phyloP scores from a whole-genome alignment of 2,888 invertebrate genomes.

The Danaus chrysippus region DNA sequence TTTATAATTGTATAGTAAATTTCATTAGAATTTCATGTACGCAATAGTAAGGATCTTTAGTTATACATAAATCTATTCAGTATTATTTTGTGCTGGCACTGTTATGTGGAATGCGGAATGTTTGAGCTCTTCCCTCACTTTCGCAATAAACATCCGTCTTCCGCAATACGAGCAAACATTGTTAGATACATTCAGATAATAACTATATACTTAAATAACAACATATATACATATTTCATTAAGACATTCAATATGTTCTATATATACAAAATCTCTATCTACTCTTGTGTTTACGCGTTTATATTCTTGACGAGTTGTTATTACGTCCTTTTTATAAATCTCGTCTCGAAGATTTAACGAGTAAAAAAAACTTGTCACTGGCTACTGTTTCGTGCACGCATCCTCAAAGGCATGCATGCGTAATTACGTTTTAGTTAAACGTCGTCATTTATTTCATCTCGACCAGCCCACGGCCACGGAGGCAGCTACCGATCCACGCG shows the following conservation, averaged over 20 bases:
- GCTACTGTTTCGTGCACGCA: not conserved
- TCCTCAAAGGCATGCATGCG: not conserved
- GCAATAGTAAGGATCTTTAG: too few species aligned
- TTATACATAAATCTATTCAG: not conserved
- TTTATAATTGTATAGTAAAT: too few species aligned
- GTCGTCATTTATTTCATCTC: conserved; percentile 21
- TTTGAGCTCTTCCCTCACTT: conserved; percentile 65
- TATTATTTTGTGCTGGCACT: conserved; percentile 10
- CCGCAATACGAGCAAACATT: conserved; percentile 39
- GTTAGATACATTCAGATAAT: conserved; percentile 13
- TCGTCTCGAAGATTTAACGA: too few species aligned
- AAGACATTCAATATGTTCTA: too few species aligned
- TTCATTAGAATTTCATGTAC: too few species aligned
- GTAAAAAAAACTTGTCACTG: not conserved
- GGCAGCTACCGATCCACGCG: conserved; percentile 62
- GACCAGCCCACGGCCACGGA: conserved; percentile 53
- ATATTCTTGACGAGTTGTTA: too few species aligned
- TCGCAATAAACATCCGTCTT: conserved; percentile 72
- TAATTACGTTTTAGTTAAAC: not conserved
- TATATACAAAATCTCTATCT: too few species aligned
- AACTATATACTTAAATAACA: too few species aligned
- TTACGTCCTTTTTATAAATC: too few species aligned
- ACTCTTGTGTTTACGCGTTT: too few species aligned
- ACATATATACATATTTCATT: too few species aligned
- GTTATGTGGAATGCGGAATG: conserved; percentile 67